These are phyloP conservation scores for Ditylenchus dipsaci DNA, from an alignment of 1,140 invertebrate species.

Conservation along the genomic window DNA sequence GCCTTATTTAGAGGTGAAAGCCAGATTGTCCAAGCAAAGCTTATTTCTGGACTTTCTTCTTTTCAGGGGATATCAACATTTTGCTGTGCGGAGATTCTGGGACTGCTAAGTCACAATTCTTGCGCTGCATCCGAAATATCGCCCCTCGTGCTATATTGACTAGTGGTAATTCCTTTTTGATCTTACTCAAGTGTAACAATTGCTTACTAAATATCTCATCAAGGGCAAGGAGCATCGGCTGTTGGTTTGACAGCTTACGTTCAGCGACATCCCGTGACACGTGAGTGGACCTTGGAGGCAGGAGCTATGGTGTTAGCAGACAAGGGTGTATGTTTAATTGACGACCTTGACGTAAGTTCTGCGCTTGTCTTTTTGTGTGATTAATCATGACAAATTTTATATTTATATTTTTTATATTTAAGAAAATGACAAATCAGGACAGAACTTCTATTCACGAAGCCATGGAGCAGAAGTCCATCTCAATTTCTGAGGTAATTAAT, in stretches of 20 bases:
- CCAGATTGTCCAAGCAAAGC: too few species aligned
- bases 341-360: slow-evolving; percentile 78
- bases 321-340: slow-evolving; percentile 93
- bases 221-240: slow-evolving; percentile 86
- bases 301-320: slow-evolving; percentile 82
- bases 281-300: slow-evolving; percentile 97
- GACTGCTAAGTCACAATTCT: slow-evolving; percentile 95
- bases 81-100: slow-evolving; percentile 94
- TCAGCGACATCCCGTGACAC: slow-evolving; percentile 80
- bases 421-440: slow-evolving; percentile 93
- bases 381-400: neutral
- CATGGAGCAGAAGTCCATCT: slow-evolving; percentile 97
- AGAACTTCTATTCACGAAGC: slow-evolving; percentile 88
- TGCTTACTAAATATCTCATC: too few species aligned
- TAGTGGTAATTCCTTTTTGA: too few species aligned
- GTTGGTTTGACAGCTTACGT: slow-evolving; percentile 91
- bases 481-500: slow-evolving; percentile 79
- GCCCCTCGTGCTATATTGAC: slow-evolving; percentile 79
- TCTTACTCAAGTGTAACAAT: too few species aligned
- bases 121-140: slow-evolving; percentile 71
- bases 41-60: too few species aligned
- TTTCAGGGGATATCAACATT: slow-evolving; percentile 85
- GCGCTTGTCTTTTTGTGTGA: neutral
- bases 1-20: slow-evolving; percentile 94
- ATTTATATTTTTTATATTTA: too few species aligned